phyloP scores from a whole-genome alignment of 2,113 vertebrate species.

The Centrocercus urophasianus region DNA sequence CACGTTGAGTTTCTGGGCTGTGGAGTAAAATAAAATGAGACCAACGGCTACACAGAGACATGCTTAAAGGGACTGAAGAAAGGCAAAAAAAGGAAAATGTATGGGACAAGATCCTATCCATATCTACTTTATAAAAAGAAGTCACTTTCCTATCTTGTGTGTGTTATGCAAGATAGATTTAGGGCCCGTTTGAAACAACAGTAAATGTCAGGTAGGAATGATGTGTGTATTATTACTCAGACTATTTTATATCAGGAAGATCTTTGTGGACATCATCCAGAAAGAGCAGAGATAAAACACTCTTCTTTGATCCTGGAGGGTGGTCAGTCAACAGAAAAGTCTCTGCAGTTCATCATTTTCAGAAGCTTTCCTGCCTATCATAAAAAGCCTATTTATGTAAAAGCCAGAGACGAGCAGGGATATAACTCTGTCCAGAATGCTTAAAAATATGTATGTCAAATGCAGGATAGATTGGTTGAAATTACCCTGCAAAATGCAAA shows the following conservation, averaged over 20 bases:
- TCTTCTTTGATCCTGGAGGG: conserved; percentile 40
- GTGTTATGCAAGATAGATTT: background rate
- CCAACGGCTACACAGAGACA: background rate
- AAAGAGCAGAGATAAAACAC: conserved; percentile 17
- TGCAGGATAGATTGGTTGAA: background rate
- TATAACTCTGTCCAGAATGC: background rate
- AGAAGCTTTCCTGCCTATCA: background rate
- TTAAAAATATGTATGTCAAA: background rate
- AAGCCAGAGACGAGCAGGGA: background rate
- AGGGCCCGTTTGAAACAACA: background rate
- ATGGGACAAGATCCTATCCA: background rate
- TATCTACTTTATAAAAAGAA: background rate
- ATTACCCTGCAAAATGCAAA: background rate
- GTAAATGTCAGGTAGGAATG: conserved; percentile 5
- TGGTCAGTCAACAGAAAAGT: background rate
- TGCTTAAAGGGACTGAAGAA: background rate
- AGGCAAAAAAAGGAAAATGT: background rate
- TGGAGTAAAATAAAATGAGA: background rate
- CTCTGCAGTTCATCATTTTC: conserved; percentile 15
- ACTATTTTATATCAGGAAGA: conserved; percentile 1
- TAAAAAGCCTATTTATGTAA: background rate
- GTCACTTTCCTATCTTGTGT: background rate
- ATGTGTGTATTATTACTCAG: background rate
- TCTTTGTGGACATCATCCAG: conserved; percentile 8
- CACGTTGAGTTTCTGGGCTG: background rate